Evolutionary conservation across 2,888 invertebrate genomes (phyloP), one percentile per base, ranked within the genome.

Genomic region (Sphaeridia pumilis): DNA sequence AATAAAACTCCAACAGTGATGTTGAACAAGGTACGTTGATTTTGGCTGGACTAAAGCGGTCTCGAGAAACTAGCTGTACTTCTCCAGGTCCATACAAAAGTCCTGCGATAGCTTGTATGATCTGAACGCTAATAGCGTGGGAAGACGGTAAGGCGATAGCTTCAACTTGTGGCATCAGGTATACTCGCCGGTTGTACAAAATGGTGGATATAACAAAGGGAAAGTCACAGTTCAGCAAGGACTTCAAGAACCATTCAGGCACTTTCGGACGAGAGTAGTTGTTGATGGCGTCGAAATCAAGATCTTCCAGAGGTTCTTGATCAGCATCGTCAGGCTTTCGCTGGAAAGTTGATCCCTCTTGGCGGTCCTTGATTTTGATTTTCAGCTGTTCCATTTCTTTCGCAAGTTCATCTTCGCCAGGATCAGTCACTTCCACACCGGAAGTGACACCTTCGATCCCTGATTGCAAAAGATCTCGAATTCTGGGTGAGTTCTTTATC

Each of bases 251-350:
- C 58, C 22, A 58, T 27, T 31, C 42, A 25, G 47, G 57, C 56
- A 28, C 46, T 76, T 52, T 79, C 70, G 17, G 87, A 74, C 67
- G 87, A 83, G 25, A 86, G 76, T 63, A 83, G 79, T 55, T 76
- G 74, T 7, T 80, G 73, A 0, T 86, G 80, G 59, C 83, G 76
- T 38, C 72, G 66, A 25, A 79, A 82, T 2, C 43, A 20, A 28
- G 25, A 10, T 45, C 27, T 2, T 52, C 65, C 46, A 66, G 65
- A 31, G 67, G 66, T 31, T 65, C 60, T 49, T 64, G 62, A 31
- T 64, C 58, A 36, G 65, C 63, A 17, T 64, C 57, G 28, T 49
- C 41, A 21, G 49, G 54, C 27, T 57, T 52, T 31, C 55, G 54
- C 24, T 46, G 34, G 35, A 31, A 57, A 31, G 43, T 46, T 17